These are phyloP conservation scores for Tetramorium alpestre DNA, from an alignment of 1,140 invertebrate species.

Conservation along the genomic window DNA sequence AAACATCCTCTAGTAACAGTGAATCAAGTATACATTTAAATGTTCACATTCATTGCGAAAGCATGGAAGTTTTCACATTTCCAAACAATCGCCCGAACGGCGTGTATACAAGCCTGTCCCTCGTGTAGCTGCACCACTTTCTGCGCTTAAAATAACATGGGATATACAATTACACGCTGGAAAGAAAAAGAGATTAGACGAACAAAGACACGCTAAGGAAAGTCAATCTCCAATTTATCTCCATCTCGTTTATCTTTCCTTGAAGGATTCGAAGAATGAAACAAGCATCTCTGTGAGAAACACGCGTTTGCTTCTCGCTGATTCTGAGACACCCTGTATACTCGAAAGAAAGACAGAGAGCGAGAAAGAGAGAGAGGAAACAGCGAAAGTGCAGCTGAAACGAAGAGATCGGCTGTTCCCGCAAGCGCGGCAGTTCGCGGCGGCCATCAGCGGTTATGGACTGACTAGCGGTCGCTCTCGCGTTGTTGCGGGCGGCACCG, in stretches of 20 bases:
- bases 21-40: background rate
- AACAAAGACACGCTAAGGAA: background rate
- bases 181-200: background rate
- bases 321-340: background rate
- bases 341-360: background rate
- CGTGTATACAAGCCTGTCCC: background rate
- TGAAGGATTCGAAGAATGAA: background rate
- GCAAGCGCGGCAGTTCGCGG: constrained; percentile 14
- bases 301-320: background rate
- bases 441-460: constrained; percentile 24
- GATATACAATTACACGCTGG: background rate
- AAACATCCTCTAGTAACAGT: background rate
- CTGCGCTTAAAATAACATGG: background rate
- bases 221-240: background rate
- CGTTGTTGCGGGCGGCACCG: background rate
- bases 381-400: constrained; percentile 4
- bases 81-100: background rate
- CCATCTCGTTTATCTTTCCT: background rate
- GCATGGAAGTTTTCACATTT: background rate
- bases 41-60: constrained; percentile 2
- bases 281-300: too few relatives aligned
- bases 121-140: background rate
- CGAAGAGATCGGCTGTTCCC: background rate
- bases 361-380: background rate
- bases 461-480: background rate